Conservation (phyloP, 2,113 vertebrate genomes). For the Archocentrus centrarchus region DNA sequence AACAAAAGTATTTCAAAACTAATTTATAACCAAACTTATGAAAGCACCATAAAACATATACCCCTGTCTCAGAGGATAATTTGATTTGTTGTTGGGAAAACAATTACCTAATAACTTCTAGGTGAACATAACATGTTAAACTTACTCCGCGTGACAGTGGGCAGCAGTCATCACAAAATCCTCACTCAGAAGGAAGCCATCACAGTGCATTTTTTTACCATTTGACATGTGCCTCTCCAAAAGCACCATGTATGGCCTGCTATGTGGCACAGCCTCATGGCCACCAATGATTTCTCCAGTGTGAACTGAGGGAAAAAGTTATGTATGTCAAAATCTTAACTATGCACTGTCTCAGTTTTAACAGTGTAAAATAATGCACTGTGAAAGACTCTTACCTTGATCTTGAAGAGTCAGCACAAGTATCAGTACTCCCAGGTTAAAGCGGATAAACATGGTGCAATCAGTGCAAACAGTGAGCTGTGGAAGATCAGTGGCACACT, state of each 20-base stretch:
- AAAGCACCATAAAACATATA: neutral
- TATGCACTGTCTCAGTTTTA: fast-evolving
- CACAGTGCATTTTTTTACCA: neutral
- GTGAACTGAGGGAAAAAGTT: neutral
- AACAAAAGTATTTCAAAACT: neutral
- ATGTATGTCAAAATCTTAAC: neutral
- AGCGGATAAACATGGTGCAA: constrained; percentile 43
- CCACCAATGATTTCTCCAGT: neutral
- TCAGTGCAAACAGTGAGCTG: neutral
- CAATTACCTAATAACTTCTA: neutral
- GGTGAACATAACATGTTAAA: neutral
- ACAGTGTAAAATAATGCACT: neutral
- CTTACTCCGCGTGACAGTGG: constrained; percentile 64
- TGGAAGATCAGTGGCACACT: neutral
- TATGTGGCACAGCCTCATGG: neutral
- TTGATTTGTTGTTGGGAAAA: fast-evolving
- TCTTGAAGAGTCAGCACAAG: constrained; percentile 25
- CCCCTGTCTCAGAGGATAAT: neutral
- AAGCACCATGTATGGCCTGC: constrained; percentile 38
- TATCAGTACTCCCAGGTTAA: constrained; percentile 7
- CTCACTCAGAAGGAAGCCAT: constrained; percentile 67
- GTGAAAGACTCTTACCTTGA: constrained; percentile 58
- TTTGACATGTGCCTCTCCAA: fast-evolving
- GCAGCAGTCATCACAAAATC: constrained; percentile 76
- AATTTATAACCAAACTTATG: neutral